These are phyloP conservation scores for Pangasius macronema DNA, from an alignment of 2,797 vertebrate species.

Conservation along the genomic window DNA sequence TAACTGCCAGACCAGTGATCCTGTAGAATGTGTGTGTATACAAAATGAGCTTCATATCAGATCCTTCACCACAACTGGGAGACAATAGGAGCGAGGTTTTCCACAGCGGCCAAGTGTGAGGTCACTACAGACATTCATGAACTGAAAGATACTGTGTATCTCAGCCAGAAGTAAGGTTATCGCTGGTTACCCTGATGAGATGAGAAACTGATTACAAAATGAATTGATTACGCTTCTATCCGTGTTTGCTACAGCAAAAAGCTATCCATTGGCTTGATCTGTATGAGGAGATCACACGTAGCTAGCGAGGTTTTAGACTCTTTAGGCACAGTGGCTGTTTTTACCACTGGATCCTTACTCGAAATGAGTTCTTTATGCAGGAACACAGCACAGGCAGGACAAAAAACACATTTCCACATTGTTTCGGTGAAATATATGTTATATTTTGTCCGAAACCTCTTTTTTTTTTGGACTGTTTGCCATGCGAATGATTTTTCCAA, in stretches of 20 bases:
- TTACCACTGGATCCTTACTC: background rate
- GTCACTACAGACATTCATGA: background rate
- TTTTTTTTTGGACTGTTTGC: background rate
- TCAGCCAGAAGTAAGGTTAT: background rate
- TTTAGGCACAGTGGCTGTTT: background rate
- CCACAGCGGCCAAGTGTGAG: background rate
- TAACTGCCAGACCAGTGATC: background rate
- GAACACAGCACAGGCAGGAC: background rate
- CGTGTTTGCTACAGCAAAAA: background rate
- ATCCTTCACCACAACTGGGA: background rate
- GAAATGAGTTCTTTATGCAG: background rate
- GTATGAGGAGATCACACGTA: background rate
- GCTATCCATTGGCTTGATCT: background rate
- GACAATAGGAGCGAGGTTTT: background rate
- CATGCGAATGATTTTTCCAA: background rate
- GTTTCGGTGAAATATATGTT: background rate
- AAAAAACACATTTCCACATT: background rate
- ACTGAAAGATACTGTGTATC: background rate
- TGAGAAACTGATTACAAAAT: background rate
- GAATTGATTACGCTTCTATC: background rate
- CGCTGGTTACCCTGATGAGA: background rate
- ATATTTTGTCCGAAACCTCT: background rate
- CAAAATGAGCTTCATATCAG: slow-evolving; percentile 6
- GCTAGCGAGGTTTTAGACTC: background rate
- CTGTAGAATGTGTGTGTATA: background rate